A percentile compares a stretch with the other conserved stretches of the same genome.
Evolutionary conservation across 2,113 vertebrate species (phyloP).

Genomic region (Acanthochromis polyacanthus): DNA sequence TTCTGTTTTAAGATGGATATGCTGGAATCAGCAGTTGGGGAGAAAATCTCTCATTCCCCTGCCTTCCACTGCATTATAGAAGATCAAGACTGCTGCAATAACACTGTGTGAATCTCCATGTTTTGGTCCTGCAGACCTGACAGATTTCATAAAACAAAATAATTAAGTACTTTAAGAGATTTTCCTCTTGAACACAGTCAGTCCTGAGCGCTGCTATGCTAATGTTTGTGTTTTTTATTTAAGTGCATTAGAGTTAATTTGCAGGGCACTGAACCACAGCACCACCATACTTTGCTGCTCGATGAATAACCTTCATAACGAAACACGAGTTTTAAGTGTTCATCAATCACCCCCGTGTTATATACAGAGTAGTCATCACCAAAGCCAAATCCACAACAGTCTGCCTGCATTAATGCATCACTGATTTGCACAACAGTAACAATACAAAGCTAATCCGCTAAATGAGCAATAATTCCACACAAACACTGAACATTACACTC

Average conservation of each 20-base stretch:
- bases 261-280: constrained; percentile 46
- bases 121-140: constrained; percentile 54
- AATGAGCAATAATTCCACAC: constrained; percentile 20
- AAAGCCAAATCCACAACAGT: constrained; percentile 31
- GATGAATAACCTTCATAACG: constrained; percentile 69
- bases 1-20: constrained; percentile 31
- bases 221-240: constrained; percentile 63
- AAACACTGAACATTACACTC: background rate
- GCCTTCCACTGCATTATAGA: constrained; percentile 3
- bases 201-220: constrained; percentile 28
- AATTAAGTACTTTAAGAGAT: constrained; percentile 34
- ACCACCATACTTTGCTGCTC: constrained; percentile 31
- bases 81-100: constrained; percentile 9
- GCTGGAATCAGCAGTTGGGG: constrained; percentile 39
- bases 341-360: constrained; percentile 60
- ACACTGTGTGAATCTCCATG: constrained; percentile 3
- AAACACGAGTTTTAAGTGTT: constrained; percentile 62
- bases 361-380: constrained; percentile 29
- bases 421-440: background rate
- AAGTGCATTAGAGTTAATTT: constrained; percentile 59
- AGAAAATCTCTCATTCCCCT: constrained; percentile 19
- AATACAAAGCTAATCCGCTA: background rate
- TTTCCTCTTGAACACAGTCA: constrained; percentile 21
- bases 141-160: constrained; percentile 39
- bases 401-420: background rate